Evolutionary conservation across 92 coral and sea anemone species (phyloP), one percentile per base, ranked within the genome.

Genomic region (Hydrozoanthus gracilis): DNA sequence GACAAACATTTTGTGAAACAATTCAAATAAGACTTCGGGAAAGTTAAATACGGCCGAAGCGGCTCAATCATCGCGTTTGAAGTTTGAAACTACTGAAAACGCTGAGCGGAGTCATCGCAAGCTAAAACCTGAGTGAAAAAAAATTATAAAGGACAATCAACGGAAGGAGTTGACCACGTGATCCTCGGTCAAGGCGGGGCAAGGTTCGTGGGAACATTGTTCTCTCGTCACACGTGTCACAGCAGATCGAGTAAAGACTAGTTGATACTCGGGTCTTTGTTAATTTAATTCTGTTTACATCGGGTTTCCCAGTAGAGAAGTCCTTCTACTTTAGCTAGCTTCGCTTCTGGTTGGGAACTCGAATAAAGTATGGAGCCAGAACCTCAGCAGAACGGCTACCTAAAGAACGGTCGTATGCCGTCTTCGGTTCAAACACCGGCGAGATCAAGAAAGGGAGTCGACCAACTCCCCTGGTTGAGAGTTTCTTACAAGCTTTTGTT

Each of bases 391-490:
- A 96, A 95, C 88, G 99, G 98, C 61, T 89, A 91, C 82, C 92
- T 89, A 44, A 86, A 86, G 46, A 90, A 92, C 72, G 89, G 89
- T 72, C 74, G 67, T 12, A 47, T 77, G 9, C 70, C 86, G 76
- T 69, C 84, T 49, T 82, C 88, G 20, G 48, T 79, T 8, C 71
- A 69, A 56, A 50, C 66, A 15, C 47, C 65, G 87, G 52, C 62
- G 8, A 15, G 39, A 35, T 18, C 79, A 17, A 65, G 75, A 58
- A 91, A 91, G 78, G 96, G 94, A 76, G 88, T 90, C 50, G 95
- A 93, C 86, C 93, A 88, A 83, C 89, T 95, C 71, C 97, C 99
- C 14, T 97, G 99, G 99, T 88, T 95, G 68, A 91, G 88, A 55
- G 89, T 97, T 54, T 95, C 99, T 6, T 97, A 95, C 87, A 89